Evolutionary conservation across 2,113 vertebrate genomes (phyloP).

Genomic region (Melanerpes formicivorus): DNA sequence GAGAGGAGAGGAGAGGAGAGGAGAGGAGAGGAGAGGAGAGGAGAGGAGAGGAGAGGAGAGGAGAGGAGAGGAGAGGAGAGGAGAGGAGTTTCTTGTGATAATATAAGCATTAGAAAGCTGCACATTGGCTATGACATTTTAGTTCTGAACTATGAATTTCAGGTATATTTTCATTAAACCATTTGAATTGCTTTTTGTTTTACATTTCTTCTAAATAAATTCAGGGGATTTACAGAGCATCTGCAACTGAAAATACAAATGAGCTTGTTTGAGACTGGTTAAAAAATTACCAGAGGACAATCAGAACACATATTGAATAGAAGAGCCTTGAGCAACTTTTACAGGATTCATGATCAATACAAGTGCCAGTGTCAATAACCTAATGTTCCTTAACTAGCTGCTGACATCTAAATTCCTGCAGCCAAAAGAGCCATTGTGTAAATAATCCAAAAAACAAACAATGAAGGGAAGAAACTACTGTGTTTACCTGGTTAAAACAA

Average conservation of each 20-base stretch:
- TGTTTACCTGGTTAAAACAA: not conserved
- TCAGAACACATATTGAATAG: not conserved
- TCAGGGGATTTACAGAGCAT: not conserved
- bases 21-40: too few species aligned
- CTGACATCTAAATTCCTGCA: slow-evolving; percentile 23
- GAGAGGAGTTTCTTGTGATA: too few species aligned
- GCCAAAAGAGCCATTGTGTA: not conserved
- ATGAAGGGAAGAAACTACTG: not conserved
- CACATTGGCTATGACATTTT: too few species aligned
- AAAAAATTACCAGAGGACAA: not conserved
- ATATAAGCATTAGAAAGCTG: too few species aligned
- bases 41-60: too few species aligned
- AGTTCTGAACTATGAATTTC: too few species aligned
- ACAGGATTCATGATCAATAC: not conserved
- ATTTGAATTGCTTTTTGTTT: too few species aligned
- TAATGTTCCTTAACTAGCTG: not conserved
- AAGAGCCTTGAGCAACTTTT: not conserved
- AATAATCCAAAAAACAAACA: slow-evolving; percentile 15
- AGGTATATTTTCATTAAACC: too few species aligned
- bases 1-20: too few species aligned
- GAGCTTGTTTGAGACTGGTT: not conserved
- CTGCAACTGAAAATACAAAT: not conserved
- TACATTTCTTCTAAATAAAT: too few species aligned
- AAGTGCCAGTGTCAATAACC: not conserved
- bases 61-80: too few species aligned